phyloP scores from a whole-genome alignment of 2,797 vertebrate species.

The Octomys mimax region DNA sequence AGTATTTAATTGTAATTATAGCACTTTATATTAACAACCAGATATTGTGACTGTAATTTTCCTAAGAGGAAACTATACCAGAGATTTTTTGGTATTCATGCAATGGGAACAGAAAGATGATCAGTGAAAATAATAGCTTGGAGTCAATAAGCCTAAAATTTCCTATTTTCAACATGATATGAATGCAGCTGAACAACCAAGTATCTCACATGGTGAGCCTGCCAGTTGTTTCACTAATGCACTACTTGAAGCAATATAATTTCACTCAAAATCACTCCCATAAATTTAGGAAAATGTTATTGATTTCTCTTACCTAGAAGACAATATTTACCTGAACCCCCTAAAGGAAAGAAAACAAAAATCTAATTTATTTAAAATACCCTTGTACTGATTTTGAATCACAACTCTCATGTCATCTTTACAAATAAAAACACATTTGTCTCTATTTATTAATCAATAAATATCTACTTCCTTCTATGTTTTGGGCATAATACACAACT shows the following conservation, averaged over 20 bases:
- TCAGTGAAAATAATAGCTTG: constrained; percentile 82
- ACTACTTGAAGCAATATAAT: background rate
- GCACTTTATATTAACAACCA: constrained; percentile 82
- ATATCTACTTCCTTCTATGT: background rate
- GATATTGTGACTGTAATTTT: constrained; percentile 79
- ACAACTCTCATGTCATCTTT: background rate
- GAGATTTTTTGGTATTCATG: constrained; percentile 71
- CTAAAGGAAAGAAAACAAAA: constrained; percentile 22
- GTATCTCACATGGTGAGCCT: background rate
- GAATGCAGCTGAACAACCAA: background rate
- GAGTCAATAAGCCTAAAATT: constrained; percentile 78
- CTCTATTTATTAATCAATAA: background rate
- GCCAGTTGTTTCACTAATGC: constrained; percentile 10
- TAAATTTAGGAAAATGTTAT: constrained; percentile 67
- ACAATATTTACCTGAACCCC: constrained; percentile 70
- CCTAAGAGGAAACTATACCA: constrained; percentile 74
- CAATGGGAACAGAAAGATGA: constrained; percentile 76
- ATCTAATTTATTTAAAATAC: constrained; percentile 20
- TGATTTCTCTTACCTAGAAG: constrained; percentile 72
- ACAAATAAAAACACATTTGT: constrained; percentile 12
- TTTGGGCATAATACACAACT: background rate
- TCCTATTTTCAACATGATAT: constrained; percentile 1
- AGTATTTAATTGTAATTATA: constrained; percentile 83
- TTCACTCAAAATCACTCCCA: constrained; percentile 52
- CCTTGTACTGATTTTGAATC: background rate